Conservation (phyloP, 2,888 invertebrate species). For the Nesidiocoris tenuis region DNA sequence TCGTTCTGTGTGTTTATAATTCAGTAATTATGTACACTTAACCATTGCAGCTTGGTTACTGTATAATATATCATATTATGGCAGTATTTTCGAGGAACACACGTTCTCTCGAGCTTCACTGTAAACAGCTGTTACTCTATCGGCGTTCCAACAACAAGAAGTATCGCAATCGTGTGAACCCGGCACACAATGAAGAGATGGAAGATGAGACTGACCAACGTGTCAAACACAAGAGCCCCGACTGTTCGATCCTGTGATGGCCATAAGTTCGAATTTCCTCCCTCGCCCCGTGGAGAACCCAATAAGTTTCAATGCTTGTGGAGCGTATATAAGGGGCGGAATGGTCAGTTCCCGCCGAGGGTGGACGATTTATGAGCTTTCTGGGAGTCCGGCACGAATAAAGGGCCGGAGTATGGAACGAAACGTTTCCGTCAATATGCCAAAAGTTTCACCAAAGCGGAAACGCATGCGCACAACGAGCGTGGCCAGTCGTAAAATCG, state of each 20-base stretch:
- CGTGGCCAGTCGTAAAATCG: conserved; percentile 36
- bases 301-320: conserved; percentile 15
- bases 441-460: conserved; percentile 1
- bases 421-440: conserved; percentile 29
- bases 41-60: too few relatives aligned
- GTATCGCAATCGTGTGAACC: not conserved
- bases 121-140: too few relatives aligned
- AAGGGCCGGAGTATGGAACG: not conserved
- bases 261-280: conserved; percentile 2
- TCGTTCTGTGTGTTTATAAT: too few relatives aligned
- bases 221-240: conserved; percentile 23
- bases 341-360: not conserved
- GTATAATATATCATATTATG: too few relatives aligned
- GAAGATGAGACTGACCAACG: conserved; percentile 14
- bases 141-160: too few relatives aligned
- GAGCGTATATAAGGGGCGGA: not conserved
- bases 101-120: too few relatives aligned
- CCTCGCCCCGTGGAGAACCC: conserved; percentile 3
- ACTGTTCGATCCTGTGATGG: not conserved
- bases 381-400: not conserved
- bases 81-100: too few relatives aligned
- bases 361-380: conserved; percentile 22
- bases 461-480: not conserved
- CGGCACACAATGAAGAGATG: not conserved
- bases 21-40: too few relatives aligned